phyloP scores from a whole-genome alignment of 2,113 vertebrate genomes.

The Chrysochloris asiatica region DNA sequence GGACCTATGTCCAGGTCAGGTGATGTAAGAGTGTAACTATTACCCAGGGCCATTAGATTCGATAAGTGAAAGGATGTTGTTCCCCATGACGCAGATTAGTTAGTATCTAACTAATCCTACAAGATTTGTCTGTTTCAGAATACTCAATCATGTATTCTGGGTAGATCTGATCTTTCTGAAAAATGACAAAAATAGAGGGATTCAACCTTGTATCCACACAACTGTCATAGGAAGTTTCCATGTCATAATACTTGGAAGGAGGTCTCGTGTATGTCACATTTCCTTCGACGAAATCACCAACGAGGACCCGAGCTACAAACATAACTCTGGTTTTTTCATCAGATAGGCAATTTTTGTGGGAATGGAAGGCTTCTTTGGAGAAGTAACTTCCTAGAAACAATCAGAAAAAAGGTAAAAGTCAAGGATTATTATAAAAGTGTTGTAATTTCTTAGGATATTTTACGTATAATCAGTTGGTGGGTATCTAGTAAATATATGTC shows the following conservation, averaged over 20 bases:
- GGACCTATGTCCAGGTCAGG: background rate
- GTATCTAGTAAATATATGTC: slow-evolving; percentile 80
- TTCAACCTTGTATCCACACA: slow-evolving; percentile 87
- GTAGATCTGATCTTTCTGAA: slow-evolving; percentile 93
- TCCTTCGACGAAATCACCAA: slow-evolving; percentile 88
- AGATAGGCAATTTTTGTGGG: slow-evolving; percentile 80
- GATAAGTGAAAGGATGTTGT: background rate
- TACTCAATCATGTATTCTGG: slow-evolving; percentile 94
- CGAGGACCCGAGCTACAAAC: slow-evolving; percentile 91
- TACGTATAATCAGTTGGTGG: slow-evolving; percentile 70
- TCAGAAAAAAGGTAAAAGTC: slow-evolving; percentile 39
- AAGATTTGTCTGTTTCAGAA: slow-evolving; percentile 47
- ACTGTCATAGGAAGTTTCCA: slow-evolving; percentile 87
- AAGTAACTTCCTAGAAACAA: slow-evolving; percentile 92
- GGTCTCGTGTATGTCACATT: slow-evolving; percentile 80
- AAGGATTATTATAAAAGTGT: slow-evolving; percentile 60
- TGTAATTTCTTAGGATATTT: slow-evolving; percentile 48
- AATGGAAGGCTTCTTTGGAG: slow-evolving; percentile 89
- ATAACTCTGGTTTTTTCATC: slow-evolving; percentile 77
- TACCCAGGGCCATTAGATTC: background rate
- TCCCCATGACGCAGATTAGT: rapidly evolving
- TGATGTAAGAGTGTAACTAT: background rate
- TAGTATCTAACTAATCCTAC: slow-evolving; percentile 66
- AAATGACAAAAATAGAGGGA: slow-evolving; percentile 94
- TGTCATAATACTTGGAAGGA: slow-evolving; percentile 82